Evolutionary conservation across 2,888 invertebrate species (phyloP).

Genomic region (Cataglyphis altisquamis): DNA sequence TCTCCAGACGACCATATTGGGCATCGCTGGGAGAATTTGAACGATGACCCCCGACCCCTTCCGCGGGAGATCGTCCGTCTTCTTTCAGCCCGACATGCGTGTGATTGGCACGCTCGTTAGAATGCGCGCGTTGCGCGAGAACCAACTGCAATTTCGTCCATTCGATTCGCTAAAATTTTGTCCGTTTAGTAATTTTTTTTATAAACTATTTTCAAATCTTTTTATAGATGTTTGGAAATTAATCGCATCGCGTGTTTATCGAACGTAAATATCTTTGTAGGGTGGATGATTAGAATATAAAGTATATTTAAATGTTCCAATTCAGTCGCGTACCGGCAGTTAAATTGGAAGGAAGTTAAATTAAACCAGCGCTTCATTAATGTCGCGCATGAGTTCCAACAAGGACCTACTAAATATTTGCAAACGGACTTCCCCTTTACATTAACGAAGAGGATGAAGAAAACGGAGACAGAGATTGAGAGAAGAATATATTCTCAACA

Average conservation of each 20-base stretch:
- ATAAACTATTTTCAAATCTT: not conserved
- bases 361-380: slow-evolving; percentile 48
- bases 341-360: slow-evolving; percentile 53
- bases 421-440: slow-evolving; percentile 44
- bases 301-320: slow-evolving; percentile 31
- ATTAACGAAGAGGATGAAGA: slow-evolving; percentile 29
- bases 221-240: not conserved
- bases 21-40: slow-evolving; percentile 39
- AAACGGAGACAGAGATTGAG: slow-evolving; percentile 19
- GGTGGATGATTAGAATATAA: not conserved
- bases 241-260: not conserved
- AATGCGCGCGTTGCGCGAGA: slow-evolving; percentile 16
- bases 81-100: slow-evolving; percentile 36
- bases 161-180: slow-evolving; percentile 14
- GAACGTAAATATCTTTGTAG: not conserved
- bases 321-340: slow-evolving; percentile 19
- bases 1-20: slow-evolving; percentile 45
- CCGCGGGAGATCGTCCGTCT: slow-evolving; percentile 45
- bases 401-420: slow-evolving; percentile 47
- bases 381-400: slow-evolving; percentile 49
- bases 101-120: slow-evolving; percentile 55
- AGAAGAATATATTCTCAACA: slow-evolving; percentile 4
- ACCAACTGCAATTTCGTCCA: slow-evolving; percentile 33
- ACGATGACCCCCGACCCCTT: slow-evolving; percentile 53
- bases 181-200: not conserved